Evolutionary conservation across 2,888 invertebrate genomes (phyloP).

Genomic region (Apotomis turbidana): DNA sequence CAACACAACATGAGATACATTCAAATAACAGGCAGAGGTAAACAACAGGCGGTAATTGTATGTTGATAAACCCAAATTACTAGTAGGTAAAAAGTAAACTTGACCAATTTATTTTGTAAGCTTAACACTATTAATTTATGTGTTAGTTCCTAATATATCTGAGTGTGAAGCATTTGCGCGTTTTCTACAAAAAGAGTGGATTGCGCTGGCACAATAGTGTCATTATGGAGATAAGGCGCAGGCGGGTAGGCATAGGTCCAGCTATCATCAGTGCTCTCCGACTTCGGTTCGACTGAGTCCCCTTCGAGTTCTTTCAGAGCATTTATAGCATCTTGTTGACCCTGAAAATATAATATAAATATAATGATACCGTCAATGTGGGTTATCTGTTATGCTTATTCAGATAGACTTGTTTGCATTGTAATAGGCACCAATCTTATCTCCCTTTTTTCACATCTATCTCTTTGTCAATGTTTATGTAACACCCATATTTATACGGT

Average conservation of each 20-base stretch:
- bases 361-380: too few relatives aligned
- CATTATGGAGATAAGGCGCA: constrained; percentile 52
- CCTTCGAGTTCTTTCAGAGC: constrained; percentile 73
- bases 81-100: too few relatives aligned
- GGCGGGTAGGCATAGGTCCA: constrained; percentile 54
- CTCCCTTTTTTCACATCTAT: too few relatives aligned
- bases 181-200: constrained; percentile 70
- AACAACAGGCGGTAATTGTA: too few relatives aligned
- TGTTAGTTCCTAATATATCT: constrained; percentile 19
- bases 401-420: too few relatives aligned
- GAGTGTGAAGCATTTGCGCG: constrained; percentile 54
- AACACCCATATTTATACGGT: not conserved
- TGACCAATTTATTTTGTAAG: too few relatives aligned
- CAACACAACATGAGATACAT: too few relatives aligned
- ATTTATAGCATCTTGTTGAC: constrained; percentile 82
- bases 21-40: too few relatives aligned
- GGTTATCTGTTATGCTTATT: too few relatives aligned
- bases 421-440: too few relatives aligned
- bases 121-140: too few relatives aligned
- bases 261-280: constrained; percentile 48
- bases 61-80: too few relatives aligned
- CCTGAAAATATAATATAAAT: constrained; percentile 50
- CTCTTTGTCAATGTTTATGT: not conserved
- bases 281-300: constrained; percentile 53
- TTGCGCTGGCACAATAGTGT: constrained; percentile 62